These are phyloP conservation scores for Dipus sagitta DNA, from an alignment of 2,797 vertebrate genomes.

Conservation along the genomic window DNA sequence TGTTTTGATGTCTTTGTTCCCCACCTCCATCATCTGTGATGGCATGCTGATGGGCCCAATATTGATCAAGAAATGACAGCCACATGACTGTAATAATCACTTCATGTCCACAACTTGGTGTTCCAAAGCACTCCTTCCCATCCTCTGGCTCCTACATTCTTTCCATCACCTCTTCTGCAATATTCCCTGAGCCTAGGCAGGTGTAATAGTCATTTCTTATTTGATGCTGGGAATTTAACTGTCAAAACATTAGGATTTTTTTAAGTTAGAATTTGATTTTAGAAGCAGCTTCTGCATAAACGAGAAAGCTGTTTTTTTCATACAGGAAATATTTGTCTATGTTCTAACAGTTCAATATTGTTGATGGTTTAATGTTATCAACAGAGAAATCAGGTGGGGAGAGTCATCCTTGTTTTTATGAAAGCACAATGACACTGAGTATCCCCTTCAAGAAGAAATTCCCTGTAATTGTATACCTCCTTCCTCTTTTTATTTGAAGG, in stretches of 20 bases:
- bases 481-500: slow-evolving; percentile 53
- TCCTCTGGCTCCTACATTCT: too few relatives aligned
- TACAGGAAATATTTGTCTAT: neutral
- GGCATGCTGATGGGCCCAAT: too few relatives aligned
- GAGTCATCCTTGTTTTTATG: slow-evolving; percentile 21
- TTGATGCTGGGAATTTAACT: too few relatives aligned
- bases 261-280: slow-evolving; percentile 11
- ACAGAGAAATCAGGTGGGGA: neutral
- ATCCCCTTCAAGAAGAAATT: slow-evolving; percentile 61
- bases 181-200: too few relatives aligned
- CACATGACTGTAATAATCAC: too few relatives aligned
- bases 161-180: too few relatives aligned
- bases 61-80: too few relatives aligned
- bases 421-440: slow-evolving; percentile 41
- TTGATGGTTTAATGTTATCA: slow-evolving; percentile 55
- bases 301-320: neutral
- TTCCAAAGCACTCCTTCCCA: too few relatives aligned
- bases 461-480: slow-evolving; percentile 52
- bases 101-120: too few relatives aligned
- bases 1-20: too few relatives aligned
- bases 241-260: neutral
- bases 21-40: too few relatives aligned
- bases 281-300: neutral
- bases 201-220: too few relatives aligned
- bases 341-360: neutral